Evolutionary conservation across 2,888 invertebrate genomes (phyloP), one percentile per base, ranked within the genome.

Genomic region (Prosopocoilus inquinatus): DNA sequence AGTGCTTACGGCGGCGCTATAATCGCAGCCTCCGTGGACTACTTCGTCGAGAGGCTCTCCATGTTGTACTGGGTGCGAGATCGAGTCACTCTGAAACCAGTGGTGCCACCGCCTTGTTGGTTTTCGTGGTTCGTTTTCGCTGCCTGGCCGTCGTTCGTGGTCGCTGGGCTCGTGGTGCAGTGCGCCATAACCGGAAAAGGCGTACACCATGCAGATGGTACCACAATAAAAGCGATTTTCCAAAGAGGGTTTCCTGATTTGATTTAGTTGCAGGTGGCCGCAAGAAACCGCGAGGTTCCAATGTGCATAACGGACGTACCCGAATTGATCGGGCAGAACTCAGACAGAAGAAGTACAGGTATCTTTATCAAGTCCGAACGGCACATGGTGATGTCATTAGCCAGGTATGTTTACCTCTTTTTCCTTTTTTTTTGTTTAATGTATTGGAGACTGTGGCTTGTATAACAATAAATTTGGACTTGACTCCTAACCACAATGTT

Each of bases 371-470:
- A 80, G 90, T 93, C 54, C 84, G 94, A 65, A 90, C 93, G 7
- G 90, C 91, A 28, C 91, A 93, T 67, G 94, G 94, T 9, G 94
- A 94, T 77, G 91, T 94, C 61, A 91, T 94, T 65, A 90, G 91
- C 64, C 92, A 93, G 86, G 92, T 88, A 72, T 66, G 59, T 65
- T 16, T 2, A 16, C 3, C 3, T 16, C 16, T 16, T 3, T 16
- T 16, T 2, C 16, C 2, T 16, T 16, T 16, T 2, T 16, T 16
- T 16, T 16, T 16, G 2, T 16, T 16, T 16, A 20, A 20, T n/a
- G n/a, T n/a, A n/a, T n/a, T n/a, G n/a, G n/a, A n/a, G n/a, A n/a
- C n/a, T n/a, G n/a, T n/a, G n/a, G n/a, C n/a, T n/a, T n/a, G n/a
- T n/a, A n/a, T n/a, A n/a, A n/a, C n/a, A n/a, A n/a, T n/a, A n/a